Evolutionary conservation across 2,113 vertebrate genomes (phyloP), one percentile per base, ranked within the genome.

Genomic region (Gambusia holbrooki): DNA sequence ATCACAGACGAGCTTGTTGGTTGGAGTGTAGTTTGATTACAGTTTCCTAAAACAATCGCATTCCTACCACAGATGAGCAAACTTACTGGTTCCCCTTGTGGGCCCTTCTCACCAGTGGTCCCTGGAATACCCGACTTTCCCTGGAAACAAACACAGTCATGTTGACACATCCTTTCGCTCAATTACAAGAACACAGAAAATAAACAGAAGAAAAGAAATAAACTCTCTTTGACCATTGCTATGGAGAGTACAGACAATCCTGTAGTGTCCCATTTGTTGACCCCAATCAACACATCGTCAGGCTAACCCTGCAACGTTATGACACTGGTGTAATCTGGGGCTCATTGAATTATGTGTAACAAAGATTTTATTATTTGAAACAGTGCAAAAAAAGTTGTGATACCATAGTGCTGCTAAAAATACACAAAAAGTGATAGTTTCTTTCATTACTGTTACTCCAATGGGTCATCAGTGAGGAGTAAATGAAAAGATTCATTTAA

Each of bases 31-130:
- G 17, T 63, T 37, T 66, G 45, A 54, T 42, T 35, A 14, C 5
- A 62, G 63, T 72, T 72, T 75, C 58, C 73, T 54, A 27, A 77
- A 81, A 76, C 11, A 62, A 81, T 13, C 27, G 64, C 64, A 66
- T 61, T 37, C 73, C 29, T 19, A 33, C 10, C 67, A 48, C 13
- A 65, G 30, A 13, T 2, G 12, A 13, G 54, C 11, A 28, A 72
- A 97, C 97, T 96, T 94, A 99, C 97, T 84, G 94, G 92, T 87
- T 97, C 95, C 85, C 97, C 97, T 2, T 91, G 83, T 73, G 93
- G 92, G 71, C 97, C 97, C 19, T 66, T 92, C 69, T 97, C 97
- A 82, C 97, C 97, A 11, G 77, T 33, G 89, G 87, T 93, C 82
- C 97, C 97, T 0, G 95, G 86, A 68, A 81, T 71, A 70, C 97